Evolutionary conservation across 2,888 invertebrate genomes (phyloP).

Genomic region (Blastobasis adustella): DNA sequence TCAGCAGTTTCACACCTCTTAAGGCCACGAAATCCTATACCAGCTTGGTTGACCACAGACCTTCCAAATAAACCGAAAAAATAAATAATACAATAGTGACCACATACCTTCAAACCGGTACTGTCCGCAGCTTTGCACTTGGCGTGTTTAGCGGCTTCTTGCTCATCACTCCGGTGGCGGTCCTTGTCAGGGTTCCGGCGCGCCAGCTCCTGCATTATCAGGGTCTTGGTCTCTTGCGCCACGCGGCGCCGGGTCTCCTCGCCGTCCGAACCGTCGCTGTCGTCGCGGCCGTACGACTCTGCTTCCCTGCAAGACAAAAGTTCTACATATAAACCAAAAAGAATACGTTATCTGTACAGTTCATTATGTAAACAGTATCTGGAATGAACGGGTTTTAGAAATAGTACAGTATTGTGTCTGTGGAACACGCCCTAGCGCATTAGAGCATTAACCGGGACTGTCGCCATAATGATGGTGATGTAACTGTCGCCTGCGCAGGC

Average conservation of each 20-base stretch:
- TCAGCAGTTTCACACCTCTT: too few species aligned
- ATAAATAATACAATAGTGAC: not conserved
- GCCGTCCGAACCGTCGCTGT: conserved; percentile 52
- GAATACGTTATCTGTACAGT: too few species aligned
- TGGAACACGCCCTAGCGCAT: too few species aligned
- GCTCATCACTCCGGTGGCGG: conserved; percentile 54
- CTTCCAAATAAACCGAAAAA: not conserved
- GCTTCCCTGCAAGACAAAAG: conserved; percentile 43
- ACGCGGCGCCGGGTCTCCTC: conserved; percentile 56
- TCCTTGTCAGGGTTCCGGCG: conserved; percentile 64
- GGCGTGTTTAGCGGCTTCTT: conserved; percentile 76
- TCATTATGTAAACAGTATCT: too few species aligned
- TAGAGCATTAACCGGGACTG: too few species aligned
- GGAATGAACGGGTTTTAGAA: too few species aligned
- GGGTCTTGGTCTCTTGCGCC: conserved; percentile 78
- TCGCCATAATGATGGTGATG: too few species aligned
- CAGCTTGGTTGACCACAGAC: not conserved
- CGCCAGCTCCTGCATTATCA: conserved; percentile 87
- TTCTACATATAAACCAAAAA: too few species aligned
- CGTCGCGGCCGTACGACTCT: conserved; percentile 58
- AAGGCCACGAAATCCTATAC: too few species aligned
- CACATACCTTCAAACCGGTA: conserved; percentile 80
- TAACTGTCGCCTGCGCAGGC: too few species aligned
- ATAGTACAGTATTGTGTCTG: too few species aligned
- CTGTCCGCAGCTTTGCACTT: conserved; percentile 83